phyloP scores from a whole-genome alignment of 2,888 invertebrate genomes.

The Gisinianus flammeolus region DNA sequence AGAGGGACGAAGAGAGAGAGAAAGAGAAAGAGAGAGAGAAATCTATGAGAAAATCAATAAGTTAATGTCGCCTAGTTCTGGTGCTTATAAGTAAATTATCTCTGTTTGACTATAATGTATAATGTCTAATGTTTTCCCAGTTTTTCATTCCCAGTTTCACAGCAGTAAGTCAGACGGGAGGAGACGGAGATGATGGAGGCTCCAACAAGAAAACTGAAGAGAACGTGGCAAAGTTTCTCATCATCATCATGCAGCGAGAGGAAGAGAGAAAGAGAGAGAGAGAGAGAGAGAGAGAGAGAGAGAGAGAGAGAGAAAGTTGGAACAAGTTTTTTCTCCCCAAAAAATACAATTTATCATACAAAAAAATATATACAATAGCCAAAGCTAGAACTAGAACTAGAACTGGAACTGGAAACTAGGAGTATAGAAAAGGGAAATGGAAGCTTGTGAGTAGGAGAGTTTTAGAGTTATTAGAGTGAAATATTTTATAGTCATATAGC shows the following conservation, averaged over 20 bases:
- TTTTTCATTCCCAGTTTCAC: slow-evolving; percentile 2
- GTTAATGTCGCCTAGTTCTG: slow-evolving; percentile 12
- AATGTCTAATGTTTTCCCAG: slow-evolving; percentile 33
- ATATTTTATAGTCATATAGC: background rate
- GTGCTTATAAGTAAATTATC: slow-evolving; percentile 31
- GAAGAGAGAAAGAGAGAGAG: background rate
- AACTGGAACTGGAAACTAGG: background rate
- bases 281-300: background rate
- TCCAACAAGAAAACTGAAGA: background rate
- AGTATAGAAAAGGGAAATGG: background rate
- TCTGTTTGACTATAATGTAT: too few relatives aligned
- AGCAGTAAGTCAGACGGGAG: background rate
- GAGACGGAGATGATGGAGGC: background rate
- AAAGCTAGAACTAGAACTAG: background rate
- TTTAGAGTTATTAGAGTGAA: background rate
- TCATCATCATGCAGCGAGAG: slow-evolving; percentile 4
- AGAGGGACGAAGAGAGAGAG: too few relatives aligned
- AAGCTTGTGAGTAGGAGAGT: background rate
- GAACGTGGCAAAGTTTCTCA: slow-evolving; percentile 3
- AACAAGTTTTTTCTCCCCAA: background rate
- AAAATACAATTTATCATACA: slow-evolving; percentile 29
- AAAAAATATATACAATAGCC: background rate
- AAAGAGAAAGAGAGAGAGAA: background rate
- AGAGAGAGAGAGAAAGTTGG: background rate
- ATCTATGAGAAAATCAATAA: slow-evolving; percentile 9